phyloP scores from a whole-genome alignment of 2,888 invertebrate species.

The Linyphia triangularis region DNA sequence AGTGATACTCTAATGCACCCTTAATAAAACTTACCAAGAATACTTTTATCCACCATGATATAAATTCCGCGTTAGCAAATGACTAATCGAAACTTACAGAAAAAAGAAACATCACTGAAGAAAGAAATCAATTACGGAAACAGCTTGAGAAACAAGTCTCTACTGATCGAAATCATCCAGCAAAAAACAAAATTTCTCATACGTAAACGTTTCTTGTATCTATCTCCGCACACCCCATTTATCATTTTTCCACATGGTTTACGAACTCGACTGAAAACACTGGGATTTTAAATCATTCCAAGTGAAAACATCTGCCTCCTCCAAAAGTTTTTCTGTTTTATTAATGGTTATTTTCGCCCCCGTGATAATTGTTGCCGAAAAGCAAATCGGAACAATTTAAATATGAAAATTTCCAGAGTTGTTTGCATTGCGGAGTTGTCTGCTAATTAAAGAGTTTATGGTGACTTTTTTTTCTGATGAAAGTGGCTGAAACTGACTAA shows the following conservation, averaged over 20 bases:
- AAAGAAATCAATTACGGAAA: not conserved
- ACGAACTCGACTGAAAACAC: not conserved
- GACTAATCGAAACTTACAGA: not conserved
- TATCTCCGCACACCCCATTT: not conserved
- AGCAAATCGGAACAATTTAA: not conserved
- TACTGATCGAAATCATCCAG: not conserved
- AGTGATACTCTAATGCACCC: too few relatives aligned
- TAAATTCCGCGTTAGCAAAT: not conserved
- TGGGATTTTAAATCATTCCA: slow-evolving; percentile 3
- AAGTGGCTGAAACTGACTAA: not conserved
- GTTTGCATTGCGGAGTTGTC: not conserved
- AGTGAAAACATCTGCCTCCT: not conserved
- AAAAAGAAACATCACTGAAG: not conserved
- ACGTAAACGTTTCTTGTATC: not conserved
- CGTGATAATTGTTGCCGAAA: not conserved
- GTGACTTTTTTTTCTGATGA: not conserved
- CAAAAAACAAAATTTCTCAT: not conserved
- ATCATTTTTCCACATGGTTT: not conserved
- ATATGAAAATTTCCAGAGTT: not conserved
- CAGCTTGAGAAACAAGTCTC: not conserved
- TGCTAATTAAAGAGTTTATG: not conserved
- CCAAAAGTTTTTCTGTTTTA: not conserved
- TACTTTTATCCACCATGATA: not conserved
- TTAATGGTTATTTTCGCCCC: not conserved
- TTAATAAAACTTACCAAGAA: not conserved